Conservation (phyloP, 2,888 invertebrate genomes). For the Lobophora halterata region DNA sequence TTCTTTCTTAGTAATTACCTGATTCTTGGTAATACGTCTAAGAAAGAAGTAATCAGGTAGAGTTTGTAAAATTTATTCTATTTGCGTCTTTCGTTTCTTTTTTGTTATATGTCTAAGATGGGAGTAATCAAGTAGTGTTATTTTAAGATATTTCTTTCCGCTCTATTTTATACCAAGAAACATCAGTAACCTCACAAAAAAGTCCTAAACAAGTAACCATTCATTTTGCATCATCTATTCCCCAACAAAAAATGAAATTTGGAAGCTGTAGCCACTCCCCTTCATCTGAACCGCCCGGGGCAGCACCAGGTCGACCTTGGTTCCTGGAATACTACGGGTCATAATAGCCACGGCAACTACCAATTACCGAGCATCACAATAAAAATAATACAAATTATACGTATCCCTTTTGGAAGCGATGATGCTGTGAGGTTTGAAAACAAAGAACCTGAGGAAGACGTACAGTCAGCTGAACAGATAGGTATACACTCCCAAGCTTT, state of each 20-base stretch:
- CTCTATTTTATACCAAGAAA: conserved; percentile 15
- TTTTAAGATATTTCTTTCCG: no score
- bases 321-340: conserved; percentile 64
- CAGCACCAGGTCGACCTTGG: conserved; percentile 51
- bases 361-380: conserved; percentile 70
- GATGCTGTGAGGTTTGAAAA: conserved; percentile 14
- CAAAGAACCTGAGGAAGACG: conserved; percentile 12
- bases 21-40: no score
- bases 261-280: conserved; percentile 51
- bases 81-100: no score
- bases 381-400: conserved; percentile 72
- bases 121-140: no score
- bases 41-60: no score
- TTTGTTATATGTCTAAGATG: no score
- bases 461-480: no score
- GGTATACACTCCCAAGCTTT: no score
- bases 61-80: no score
- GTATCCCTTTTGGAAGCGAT: conserved; percentile 46
- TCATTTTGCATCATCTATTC: conserved; percentile 22
- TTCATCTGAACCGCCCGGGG: conserved; percentile 56
- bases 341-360: conserved; percentile 58
- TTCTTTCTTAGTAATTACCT: no score
- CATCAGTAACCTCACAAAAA: conserved; percentile 28
- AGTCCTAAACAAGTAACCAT: conserved; percentile 26
- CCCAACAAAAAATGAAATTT: conserved; percentile 46